These are phyloP conservation scores for Argyresthia goedartella DNA, from an alignment of 2,888 invertebrate genomes.

Conservation along the genomic window DNA sequence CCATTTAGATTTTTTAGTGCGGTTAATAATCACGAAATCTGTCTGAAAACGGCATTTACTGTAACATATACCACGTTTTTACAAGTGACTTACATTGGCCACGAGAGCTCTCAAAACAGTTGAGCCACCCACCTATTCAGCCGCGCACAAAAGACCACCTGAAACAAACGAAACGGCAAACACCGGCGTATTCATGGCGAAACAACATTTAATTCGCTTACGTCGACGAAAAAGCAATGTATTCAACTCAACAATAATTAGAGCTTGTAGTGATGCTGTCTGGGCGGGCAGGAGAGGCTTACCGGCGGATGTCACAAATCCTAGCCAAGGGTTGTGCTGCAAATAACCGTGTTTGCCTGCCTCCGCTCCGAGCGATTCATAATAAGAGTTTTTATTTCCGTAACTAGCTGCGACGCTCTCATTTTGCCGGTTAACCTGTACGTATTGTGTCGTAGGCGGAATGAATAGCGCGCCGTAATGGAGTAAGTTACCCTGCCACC, in stretches of 20 bases:
- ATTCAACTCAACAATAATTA: constrained; percentile 40
- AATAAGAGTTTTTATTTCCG: constrained; percentile 60
- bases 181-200: not conserved
- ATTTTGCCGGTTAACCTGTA: constrained; percentile 54
- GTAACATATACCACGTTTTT: too few species aligned
- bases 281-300: constrained; percentile 32
- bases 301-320: constrained; percentile 59
- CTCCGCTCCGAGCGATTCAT: constrained; percentile 36
- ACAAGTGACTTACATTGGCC: too few species aligned
- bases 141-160: too few species aligned
- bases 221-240: not conserved
- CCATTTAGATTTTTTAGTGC: too few species aligned
- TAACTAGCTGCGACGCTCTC: constrained; percentile 59
- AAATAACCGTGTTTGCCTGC: constrained; percentile 32
- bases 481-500: constrained; percentile 37
- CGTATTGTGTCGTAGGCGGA: constrained; percentile 51
- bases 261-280: constrained; percentile 21
- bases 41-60: too few species aligned
- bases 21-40: too few species aligned
- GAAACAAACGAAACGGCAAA: not conserved
- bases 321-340: constrained; percentile 39
- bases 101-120: too few species aligned
- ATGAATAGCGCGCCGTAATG: constrained; percentile 54
- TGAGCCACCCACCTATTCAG: too few species aligned
- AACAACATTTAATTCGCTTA: not conserved